Evolutionary conservation across 1,140 invertebrate species (phyloP), one percentile per base, ranked within the genome.

Genomic region (Drosophila albomicans): DNA sequence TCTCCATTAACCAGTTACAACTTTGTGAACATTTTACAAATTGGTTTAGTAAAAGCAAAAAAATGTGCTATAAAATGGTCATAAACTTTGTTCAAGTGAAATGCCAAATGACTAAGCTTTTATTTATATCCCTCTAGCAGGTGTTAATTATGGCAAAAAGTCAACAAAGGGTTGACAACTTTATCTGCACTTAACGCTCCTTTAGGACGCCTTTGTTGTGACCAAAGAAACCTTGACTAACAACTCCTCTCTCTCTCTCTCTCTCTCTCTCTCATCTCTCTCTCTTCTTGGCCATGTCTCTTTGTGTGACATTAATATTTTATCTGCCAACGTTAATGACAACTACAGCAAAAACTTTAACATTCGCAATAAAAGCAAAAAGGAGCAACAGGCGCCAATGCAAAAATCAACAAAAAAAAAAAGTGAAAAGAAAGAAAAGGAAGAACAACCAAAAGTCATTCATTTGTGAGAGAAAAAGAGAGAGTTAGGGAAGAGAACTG

Each of bases 251-350:
- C 51, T n/a, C n/a, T n/a, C 49, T 52, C 11, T 30, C 25, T 4
- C 2, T 45, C 1, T 43, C 1, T 1, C 16, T 1, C 16, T 1
- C 1, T 16, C n/a, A n/a, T 43, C 41, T 43, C 41, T 41, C 7
- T 0, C 20, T 25, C 20, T 3, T 25, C 20, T 25, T 25, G 20
- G 20, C 20, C 20, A 25, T 25, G 38, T 41, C 8, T 41, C 45
- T 68, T 41, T 11, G 7, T n/a, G n/a, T 25, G 67, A 65, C 80
- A 75, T 82, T 81, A 82, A 82, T 78, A 81, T 78, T 78, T 82
- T 68, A 81, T 79, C 45, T 73, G 61, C 13, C 46, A 70, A 48
- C 61, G 46, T 59, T 71, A 75, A 75, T 75, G 66, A 66, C 70
- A 49, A 28, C 28, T n/a, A 28, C n/a, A 32, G 45, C 57, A 28